Evolutionary conservation across 2,113 vertebrate genomes (phyloP).

Genomic region (Festucalex cinctus): DNA sequence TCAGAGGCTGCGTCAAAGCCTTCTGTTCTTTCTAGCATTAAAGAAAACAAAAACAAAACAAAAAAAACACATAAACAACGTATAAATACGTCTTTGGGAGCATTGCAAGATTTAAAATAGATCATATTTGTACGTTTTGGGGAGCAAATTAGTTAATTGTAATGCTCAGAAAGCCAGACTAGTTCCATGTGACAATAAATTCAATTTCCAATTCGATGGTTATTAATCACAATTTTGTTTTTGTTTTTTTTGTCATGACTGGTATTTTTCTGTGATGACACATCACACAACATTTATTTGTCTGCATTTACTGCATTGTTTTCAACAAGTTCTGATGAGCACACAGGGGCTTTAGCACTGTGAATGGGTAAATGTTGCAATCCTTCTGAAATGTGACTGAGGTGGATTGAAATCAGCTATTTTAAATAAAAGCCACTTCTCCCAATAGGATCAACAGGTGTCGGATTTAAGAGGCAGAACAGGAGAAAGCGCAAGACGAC

Average conservation of each 20-base stretch:
- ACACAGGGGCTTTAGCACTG: neutral
- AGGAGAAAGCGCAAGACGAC: conserved; percentile 46
- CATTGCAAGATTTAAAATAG: too few relatives aligned
- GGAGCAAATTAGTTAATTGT: neutral
- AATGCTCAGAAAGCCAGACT: neutral
- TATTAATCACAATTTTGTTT: neutral
- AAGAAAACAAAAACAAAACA: too few relatives aligned
- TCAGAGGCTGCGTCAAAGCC: too few relatives aligned
- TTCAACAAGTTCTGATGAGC: neutral
- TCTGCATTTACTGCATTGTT: neutral
- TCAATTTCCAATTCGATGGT: neutral
- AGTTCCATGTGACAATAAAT: neutral
- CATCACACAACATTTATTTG: neutral
- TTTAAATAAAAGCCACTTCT: conserved; percentile 52
- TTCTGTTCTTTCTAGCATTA: too few relatives aligned
- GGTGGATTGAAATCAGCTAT: conserved; percentile 37
- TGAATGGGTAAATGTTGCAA: conserved; percentile 50
- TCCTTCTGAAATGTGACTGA: conserved; percentile 51
- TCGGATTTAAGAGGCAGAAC: conserved; percentile 38
- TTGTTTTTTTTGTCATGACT: neutral
- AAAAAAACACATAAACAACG: too few relatives aligned
- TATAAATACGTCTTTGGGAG: too few relatives aligned
- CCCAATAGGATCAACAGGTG: conserved; percentile 62
- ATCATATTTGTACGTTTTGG: too few relatives aligned
- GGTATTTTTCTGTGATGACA: neutral